Base-by-base conservation (phyloP, 2,888 invertebrate species). In the Drosophila mettleri region DNA sequence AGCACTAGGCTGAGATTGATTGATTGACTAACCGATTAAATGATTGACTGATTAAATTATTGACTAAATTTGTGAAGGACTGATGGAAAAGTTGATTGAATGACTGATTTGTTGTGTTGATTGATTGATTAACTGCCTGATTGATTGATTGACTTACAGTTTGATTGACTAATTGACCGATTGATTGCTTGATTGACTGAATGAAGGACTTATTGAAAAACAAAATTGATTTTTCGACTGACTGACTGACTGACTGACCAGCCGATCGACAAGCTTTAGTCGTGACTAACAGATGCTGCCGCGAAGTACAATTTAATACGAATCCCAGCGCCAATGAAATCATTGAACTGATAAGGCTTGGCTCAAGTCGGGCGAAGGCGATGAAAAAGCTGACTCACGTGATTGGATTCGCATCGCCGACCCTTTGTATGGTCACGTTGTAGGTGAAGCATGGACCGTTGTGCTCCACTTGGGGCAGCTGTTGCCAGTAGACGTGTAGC, bases 401-500 rank as follows among this genome's bases (percentile, higher is more conserved):
- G 5, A 60, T 9, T 45, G 41, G 59, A 0, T 64, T 81, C 62
- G 7, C 3, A 24, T 68, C 48, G 7, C 24, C 49, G 24, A 78
- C 88, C 1, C 29, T n/a, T 6, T 4, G n/a, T 2, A 54, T 75
- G 14, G 92, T 90, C 12, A 96, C 93, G 72, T 93, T 93, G 89
- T 97, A 97, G 0, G 93, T 93, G 84, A 97, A 96, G 81, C 95
- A 93, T 10, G 94, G 94, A 16, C 97, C 97, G 86, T 96, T 96
- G 83, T 95, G 94, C 74, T 95, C 93, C 88, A 93, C 93, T 38
- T 93, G 93, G 5, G 94, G 94, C 38, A 97, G 93, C 76, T 95
- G 94, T 88, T 95, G 94, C 97, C 97, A 97, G 90, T 96, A 97
- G n/a, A 97, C 92, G 89, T 94, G 94, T 46, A 96, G 43, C 14